Base-by-base conservation (phyloP, 2,888 invertebrate species). In the Apamea monoglypha region DNA sequence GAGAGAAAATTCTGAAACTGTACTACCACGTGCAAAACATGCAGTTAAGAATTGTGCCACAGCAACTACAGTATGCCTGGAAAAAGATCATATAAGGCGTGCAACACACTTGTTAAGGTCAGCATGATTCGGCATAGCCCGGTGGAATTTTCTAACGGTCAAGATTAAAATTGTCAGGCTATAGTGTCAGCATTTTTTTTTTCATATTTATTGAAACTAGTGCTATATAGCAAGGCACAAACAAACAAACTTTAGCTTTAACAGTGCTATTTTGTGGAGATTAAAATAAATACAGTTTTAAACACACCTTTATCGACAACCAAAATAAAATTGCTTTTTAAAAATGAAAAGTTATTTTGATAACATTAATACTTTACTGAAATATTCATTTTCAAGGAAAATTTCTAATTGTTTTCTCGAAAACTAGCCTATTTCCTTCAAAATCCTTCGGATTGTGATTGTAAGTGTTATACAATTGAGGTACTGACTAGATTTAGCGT, bases 281-380 rank as follows among this genome's bases (percentile, higher is more conserved):
- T 63, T 44, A 81, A 72, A 82, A 63, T 68, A 44, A 44, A 68
- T 44, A n/a, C 25, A n/a, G n/a, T n/a, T 67, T n/a, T 16, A 67
- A 67, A 36, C 36, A 66, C 66, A 66, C 25, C 25, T 1, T 36
- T 14, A n/a, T 14, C 36, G 36, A 25, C 14, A 25, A 25, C n/a
- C 1, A 16, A 67, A 40, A 67, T 36, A 21, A 14, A 36, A 64
- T 2, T 64, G 21, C 10, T 12, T 61, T 61, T 29, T 29, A 29
- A 29, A 61, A 61, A 63, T 61, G 14, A 18, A 21, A 21, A 32
- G 6, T 1, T 14, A 59, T 21, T 12, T 21, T 32, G 10, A 10
- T 29, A 32, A 29, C 21, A 21, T 25, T 16, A 67, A n/a, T 67
- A n/a, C 18, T 44, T 44, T 12, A 12, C 68, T 44, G 1, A 36